These are phyloP conservation scores for Phthorimaea operculella DNA, from an alignment of 1,140 invertebrate species.

Conservation along the genomic window DNA sequence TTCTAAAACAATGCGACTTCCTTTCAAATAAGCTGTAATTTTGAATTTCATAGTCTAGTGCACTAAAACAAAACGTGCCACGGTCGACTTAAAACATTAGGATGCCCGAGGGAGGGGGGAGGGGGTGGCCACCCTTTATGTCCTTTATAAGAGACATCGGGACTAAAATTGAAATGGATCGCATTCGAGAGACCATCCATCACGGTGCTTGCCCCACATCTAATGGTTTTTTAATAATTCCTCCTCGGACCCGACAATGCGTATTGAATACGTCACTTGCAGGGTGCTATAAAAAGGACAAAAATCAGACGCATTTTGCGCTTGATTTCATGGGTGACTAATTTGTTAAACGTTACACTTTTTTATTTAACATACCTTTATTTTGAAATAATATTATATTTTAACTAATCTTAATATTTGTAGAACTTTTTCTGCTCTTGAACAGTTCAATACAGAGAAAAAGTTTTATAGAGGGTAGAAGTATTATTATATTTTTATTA, in stretches of 20 bases:
- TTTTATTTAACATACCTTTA: no score
- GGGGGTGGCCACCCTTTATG: slow-evolving; percentile 50
- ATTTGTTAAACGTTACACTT: no score
- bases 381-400: no score
- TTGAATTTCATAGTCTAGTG: neutral
- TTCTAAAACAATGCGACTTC: neutral
- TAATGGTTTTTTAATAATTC: slow-evolving; percentile 67
- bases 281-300: no score
- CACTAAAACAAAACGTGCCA: slow-evolving; percentile 8
- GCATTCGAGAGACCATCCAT: slow-evolving; percentile 61
- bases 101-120: slow-evolving; percentile 43
- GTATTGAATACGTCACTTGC: neutral
- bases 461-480: no score
- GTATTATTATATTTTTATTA: no score
- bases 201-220: slow-evolving; percentile 51
- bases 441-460: no score
- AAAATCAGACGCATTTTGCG: no score
- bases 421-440: no score
- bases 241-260: slow-evolving; percentile 25
- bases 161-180: slow-evolving; percentile 64
- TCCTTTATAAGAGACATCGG: slow-evolving; percentile 32
- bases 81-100: slow-evolving; percentile 42
- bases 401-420: no score
- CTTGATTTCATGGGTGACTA: no score
- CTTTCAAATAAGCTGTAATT: neutral